A percentile compares a stretch with the other conserved stretches of the same genome.
These are phyloP conservation scores for Pseudomugil gertrudae DNA, from an alignment of 2,797 vertebrate species.

Conservation along the genomic window DNA sequence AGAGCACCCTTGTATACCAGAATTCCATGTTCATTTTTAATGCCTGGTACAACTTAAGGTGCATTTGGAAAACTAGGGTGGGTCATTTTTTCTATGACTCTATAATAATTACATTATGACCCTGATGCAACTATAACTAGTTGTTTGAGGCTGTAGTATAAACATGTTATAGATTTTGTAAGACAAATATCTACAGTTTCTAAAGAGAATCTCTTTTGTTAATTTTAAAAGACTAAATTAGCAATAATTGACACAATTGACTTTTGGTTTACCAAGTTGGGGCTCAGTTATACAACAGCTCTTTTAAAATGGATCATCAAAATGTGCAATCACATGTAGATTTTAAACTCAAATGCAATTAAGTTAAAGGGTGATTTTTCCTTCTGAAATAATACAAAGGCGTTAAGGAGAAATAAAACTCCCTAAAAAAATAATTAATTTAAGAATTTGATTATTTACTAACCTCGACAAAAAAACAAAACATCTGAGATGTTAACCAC, in stretches of 20 bases:
- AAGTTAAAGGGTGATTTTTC: background rate
- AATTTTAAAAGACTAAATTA: background rate
- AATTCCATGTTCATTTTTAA: too few relatives aligned
- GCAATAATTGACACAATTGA: slow-evolving; percentile 2
- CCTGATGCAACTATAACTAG: background rate
- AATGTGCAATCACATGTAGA: background rate
- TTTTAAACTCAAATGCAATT: background rate
- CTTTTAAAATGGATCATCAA: too few relatives aligned
- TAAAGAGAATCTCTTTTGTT: background rate
- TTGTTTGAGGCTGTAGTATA: background rate
- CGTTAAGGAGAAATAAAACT: background rate
- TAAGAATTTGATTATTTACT: background rate
- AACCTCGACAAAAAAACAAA: background rate
- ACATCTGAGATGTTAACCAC: background rate
- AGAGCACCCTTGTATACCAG: too few relatives aligned
- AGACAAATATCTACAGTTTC: background rate
- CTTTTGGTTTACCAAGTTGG: slow-evolving; percentile 4
- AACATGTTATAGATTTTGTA: background rate
- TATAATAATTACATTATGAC: background rate
- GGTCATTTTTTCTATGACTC: background rate
- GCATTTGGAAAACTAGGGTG: too few relatives aligned
- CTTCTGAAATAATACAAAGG: background rate
- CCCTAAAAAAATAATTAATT: background rate
- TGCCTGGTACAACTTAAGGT: too few relatives aligned
- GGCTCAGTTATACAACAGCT: background rate